These are phyloP conservation scores for Bombus balteatus DNA, from an alignment of 1,140 invertebrate species.

Conservation along the genomic window DNA sequence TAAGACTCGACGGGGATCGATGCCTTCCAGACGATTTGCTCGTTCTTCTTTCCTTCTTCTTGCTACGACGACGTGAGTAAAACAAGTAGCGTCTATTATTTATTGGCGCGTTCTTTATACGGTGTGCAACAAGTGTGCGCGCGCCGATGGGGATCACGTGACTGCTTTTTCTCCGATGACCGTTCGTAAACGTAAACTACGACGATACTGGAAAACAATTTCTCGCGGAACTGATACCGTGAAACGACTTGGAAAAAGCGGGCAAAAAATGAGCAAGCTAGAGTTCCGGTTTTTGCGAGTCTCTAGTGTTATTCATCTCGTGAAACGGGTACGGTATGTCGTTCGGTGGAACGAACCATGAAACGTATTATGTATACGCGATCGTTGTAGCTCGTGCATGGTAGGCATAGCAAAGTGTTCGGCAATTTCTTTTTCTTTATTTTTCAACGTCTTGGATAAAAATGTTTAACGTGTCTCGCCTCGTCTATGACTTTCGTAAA, in stretches of 20 bases:
- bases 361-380: too few species aligned
- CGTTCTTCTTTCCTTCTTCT: too few species aligned
- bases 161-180: background rate
- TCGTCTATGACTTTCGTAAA: constrained; percentile 66
- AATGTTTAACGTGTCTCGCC: constrained; percentile 57
- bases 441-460: constrained; percentile 43
- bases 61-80: background rate
- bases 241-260: background rate
- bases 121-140: constrained; percentile 34
- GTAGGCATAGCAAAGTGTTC: background rate
- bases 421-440: background rate
- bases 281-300: background rate
- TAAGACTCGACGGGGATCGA: background rate
- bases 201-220: background rate
- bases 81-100: constrained; percentile 13
- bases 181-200: background rate
- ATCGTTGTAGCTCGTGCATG: background rate
- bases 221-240: background rate
- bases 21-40: background rate
- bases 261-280: background rate
- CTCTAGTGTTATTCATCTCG: background rate
- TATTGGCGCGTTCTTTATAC: background rate
- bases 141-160: background rate
- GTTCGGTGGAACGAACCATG: background rate
- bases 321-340: background rate